Evolutionary conservation across 2,888 invertebrate genomes (phyloP), one percentile per base, ranked within the genome.

Genomic region (Abrostola triplasia): DNA sequence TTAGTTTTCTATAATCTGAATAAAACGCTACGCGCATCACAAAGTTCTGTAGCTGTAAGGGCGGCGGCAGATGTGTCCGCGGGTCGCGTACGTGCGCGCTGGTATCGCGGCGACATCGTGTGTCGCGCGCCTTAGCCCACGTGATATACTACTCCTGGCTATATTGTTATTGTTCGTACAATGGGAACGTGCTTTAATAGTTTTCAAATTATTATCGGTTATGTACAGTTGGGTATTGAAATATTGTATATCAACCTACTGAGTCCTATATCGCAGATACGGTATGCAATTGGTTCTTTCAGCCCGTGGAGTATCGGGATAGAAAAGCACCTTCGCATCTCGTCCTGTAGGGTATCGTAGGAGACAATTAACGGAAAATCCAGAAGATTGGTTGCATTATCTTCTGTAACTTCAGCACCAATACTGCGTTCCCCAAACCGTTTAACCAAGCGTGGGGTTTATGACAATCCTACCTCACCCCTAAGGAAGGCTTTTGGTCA

Each of bases 11-110:
- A 24, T 24, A 24, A 24, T 4, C 12, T 36, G 36, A 44, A 37
- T 6, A 10, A 62, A 60, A 42, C 67, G 69, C 67, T 72, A 24
- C 59, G 59, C 62, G 67, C 10, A 57, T 66, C 13, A 70, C 65
- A 5, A 48, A 59, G 36, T 12, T 5, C 6, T 6, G 6, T 8
- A 54, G 36, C 53, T 36, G 44, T 72, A 70, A 71, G 70, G 80
- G 73, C 70, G 68, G 75, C 75, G 68, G 83, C 84, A 86, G 87
- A 86, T 88, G 87, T 87, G 88, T 76, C 77, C 73, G 56, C 75
- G 77, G 90, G 91, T 91, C 90, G 84, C 64, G 84, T 88, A 91
- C 91, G 92, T 90, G 92, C 80, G 77, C 77, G 79, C 62, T 68
- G 67, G 64, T 75, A 76, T 72, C 70, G 67, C 71, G 77, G 66